phyloP scores from a whole-genome alignment of 2,797 vertebrate genomes.

The Channa striata region DNA sequence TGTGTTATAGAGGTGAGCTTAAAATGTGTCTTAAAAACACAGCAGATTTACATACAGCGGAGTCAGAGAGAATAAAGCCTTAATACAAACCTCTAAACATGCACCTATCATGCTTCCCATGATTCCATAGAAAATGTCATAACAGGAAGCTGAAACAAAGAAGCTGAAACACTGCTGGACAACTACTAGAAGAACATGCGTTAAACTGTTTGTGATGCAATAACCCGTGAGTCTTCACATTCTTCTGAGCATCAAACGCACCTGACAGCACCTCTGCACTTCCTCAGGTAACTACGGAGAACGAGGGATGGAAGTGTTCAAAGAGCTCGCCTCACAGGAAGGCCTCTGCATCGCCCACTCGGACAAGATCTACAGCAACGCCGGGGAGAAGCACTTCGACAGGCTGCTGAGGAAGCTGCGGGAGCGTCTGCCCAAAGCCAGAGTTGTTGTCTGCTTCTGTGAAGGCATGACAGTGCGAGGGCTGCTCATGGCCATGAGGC shows the following conservation, averaged over 20 bases:
- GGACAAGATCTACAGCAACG: slow-evolving; percentile 99
- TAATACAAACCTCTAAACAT: neutral
- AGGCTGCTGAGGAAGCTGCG: slow-evolving; percentile 94
- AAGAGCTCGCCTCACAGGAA: slow-evolving; percentile 94
- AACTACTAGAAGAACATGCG: too few species aligned
- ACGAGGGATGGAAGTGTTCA: slow-evolving; percentile 99
- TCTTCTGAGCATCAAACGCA: slow-evolving; percentile 6
- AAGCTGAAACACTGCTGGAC: too few species aligned
- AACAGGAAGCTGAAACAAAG: neutral
- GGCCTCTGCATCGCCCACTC: slow-evolving; percentile 97
- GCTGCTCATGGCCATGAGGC: slow-evolving; percentile 95
- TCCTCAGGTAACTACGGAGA: slow-evolving; percentile 95
- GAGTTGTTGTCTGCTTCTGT: slow-evolving; percentile 98
- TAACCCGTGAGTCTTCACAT: neutral
- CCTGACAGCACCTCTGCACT: slow-evolving; percentile 47
- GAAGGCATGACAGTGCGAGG: slow-evolving; percentile 98
- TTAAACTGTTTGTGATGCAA: neutral
- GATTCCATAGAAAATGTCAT: slow-evolving; percentile 39
- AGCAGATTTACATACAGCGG: too few species aligned
- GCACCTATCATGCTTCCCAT: slow-evolving; percentile 28
- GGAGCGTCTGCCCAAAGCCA: slow-evolving; percentile 93
- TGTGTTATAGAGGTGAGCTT: slow-evolving; percentile 13
- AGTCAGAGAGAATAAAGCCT: too few species aligned
- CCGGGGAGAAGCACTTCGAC: slow-evolving; percentile 96
- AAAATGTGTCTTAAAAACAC: too few species aligned